phyloP scores from a whole-genome alignment of 2,113 vertebrate species.

The Lycocorax pyrrhopterus region DNA sequence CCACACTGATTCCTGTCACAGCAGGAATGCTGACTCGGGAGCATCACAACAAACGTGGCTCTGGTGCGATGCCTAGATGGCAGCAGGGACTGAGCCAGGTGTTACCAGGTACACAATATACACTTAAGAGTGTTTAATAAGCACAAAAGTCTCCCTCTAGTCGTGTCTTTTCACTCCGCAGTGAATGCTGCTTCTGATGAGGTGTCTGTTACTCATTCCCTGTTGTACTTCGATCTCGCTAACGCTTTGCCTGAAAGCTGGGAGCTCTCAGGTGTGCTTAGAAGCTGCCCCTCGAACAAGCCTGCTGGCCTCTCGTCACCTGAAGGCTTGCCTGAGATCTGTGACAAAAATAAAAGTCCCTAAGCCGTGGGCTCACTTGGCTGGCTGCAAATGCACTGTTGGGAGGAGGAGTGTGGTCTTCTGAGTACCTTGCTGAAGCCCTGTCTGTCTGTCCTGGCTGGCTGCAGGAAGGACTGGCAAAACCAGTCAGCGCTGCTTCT shows the following conservation, averaged over 20 bases:
- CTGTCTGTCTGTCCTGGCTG: neutral
- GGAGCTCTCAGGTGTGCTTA: neutral
- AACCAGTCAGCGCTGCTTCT: neutral
- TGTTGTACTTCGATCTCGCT: accelerated
- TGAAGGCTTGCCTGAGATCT: neutral
- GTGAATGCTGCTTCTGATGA: neutral
- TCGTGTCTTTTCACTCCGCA: neutral
- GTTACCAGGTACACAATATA: accelerated
- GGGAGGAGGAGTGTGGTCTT: neutral
- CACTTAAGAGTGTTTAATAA: neutral
- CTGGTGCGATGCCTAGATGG: neutral
- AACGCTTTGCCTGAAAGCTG: neutral
- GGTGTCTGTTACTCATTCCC: neutral
- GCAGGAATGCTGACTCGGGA: neutral
- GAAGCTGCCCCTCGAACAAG: neutral
- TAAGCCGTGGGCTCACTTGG: neutral
- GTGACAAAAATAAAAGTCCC: neutral
- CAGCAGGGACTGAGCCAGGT: neutral
- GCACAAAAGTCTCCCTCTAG: neutral
- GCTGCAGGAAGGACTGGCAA: neutral
- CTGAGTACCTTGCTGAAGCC: neutral
- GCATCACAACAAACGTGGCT: neutral
- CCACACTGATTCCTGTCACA: accelerated
- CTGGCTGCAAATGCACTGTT: neutral
- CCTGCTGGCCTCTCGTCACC: neutral